Evolutionary conservation across 2,797 vertebrate genomes (phyloP).

Genomic region (Tangara arthus): DNA sequence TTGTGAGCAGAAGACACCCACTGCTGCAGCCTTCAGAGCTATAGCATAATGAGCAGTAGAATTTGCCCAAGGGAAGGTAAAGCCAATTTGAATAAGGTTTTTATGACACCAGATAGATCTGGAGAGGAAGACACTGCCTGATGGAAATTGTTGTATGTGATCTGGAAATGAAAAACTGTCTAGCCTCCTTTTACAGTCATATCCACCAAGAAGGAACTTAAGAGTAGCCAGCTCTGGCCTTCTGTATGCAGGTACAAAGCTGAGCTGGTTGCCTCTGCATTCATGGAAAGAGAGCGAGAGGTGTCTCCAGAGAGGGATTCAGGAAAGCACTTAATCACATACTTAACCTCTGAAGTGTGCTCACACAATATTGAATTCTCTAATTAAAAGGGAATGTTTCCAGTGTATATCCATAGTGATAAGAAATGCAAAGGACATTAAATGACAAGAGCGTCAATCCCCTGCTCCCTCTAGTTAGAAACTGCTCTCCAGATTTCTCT

Average conservation of each 20-base stretch:
- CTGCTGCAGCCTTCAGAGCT: not conserved
- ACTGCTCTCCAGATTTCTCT: not conserved
- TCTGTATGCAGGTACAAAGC: not conserved
- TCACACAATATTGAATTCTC: not conserved
- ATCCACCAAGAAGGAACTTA: not conserved
- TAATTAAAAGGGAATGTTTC: not conserved
- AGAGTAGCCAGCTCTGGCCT: not conserved
- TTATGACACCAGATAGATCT: not conserved
- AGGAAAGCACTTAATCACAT: not conserved
- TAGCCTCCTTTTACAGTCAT: not conserved
- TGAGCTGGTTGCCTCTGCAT: not conserved
- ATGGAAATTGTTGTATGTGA: not conserved
- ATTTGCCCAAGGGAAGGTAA: not conserved
- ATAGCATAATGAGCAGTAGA: not conserved
- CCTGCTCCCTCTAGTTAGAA: not conserved
- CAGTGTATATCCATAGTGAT: not conserved
- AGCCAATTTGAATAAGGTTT: not conserved
- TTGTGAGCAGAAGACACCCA: not conserved
- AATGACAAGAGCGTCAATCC: not conserved
- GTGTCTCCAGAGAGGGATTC: not conserved
- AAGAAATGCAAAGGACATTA: fast-evolving
- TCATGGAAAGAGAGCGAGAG: not conserved
- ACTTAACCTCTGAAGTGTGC: conserved; percentile 30
- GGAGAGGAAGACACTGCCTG: not conserved
- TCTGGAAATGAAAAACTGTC: not conserved